These are phyloP conservation scores for Drymonia ruficornis DNA, from an alignment of 2,888 invertebrate genomes.

Conservation along the genomic window DNA sequence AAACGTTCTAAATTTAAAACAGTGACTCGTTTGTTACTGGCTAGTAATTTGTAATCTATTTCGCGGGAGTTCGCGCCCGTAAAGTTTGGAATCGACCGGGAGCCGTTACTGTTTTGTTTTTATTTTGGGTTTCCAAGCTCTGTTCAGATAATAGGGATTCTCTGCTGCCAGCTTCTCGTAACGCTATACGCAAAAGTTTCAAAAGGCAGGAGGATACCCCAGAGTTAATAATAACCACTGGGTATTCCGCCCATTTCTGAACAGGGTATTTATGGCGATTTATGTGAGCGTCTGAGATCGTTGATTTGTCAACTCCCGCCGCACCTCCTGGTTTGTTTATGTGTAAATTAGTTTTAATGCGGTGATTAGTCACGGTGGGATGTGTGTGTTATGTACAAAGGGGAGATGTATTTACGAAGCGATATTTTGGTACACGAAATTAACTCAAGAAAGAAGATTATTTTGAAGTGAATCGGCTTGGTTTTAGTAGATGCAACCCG, in stretches of 20 bases:
- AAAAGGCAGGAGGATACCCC: too few species aligned
- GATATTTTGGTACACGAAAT: neutral
- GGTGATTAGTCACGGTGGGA: neutral
- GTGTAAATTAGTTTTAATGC: neutral
- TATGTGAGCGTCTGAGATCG: slow-evolving; percentile 6
- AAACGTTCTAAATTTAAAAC: slow-evolving; percentile 53
- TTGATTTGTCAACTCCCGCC: slow-evolving; percentile 15
- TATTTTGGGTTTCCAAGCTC: slow-evolving; percentile 15
- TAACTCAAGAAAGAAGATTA: neutral
- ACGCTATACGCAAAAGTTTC: neutral
- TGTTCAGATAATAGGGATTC: neutral
- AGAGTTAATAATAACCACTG: too few species aligned
- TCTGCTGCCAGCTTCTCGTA: too few species aligned
- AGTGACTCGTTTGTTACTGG: slow-evolving; percentile 59
- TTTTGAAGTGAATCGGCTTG: too few species aligned
- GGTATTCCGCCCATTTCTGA: neutral
- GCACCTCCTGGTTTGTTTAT: neutral
- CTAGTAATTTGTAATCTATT: slow-evolving; percentile 52
- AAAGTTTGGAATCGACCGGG: slow-evolving; percentile 58
- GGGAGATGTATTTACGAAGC: neutral
- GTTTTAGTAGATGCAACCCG: slow-evolving; percentile 1
- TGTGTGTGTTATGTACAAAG: too few species aligned
- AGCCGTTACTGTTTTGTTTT: slow-evolving; percentile 45
- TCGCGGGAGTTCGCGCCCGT: slow-evolving; percentile 62
- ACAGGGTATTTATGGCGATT: slow-evolving; percentile 12